Percentiles rank a stretch among this genome's conserved stretches.
These are phyloP conservation scores for Holothuria scabra DNA, from an alignment of 53 echinoderm and acorn worm species.

Conservation along the genomic window DNA sequence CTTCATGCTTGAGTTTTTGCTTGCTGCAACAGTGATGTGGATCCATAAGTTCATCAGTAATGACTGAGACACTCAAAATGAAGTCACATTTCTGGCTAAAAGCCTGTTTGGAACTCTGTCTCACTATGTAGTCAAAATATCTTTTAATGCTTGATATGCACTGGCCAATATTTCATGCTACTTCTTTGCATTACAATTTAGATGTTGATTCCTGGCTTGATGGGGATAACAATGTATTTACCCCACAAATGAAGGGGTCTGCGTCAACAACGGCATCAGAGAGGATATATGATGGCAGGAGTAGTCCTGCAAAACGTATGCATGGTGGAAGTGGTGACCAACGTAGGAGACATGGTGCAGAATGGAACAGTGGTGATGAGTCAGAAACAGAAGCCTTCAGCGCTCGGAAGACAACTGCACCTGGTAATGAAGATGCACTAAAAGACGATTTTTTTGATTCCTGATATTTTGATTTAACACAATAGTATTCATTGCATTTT, in stretches of 20 bases:
- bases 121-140: not conserved
- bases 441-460: slow-evolving; percentile 83
- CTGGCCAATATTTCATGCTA: not conserved
- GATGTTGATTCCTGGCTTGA: slow-evolving; percentile 93
- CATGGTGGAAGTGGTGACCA: slow-evolving; percentile 53
- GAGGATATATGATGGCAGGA: slow-evolving; percentile 91
- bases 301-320: slow-evolving; percentile 82
- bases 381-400: slow-evolving; percentile 51
- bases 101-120: too few species aligned
- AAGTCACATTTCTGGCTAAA: too few species aligned
- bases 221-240: slow-evolving; percentile 68
- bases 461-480: not conserved
- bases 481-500: not conserved
- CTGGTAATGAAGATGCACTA: not conserved
- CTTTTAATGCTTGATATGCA: not conserved
- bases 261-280: slow-evolving; percentile 92
- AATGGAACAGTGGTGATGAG: slow-evolving; percentile 58
- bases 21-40: too few species aligned
- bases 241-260: slow-evolving; percentile 61
- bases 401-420: slow-evolving; percentile 52
- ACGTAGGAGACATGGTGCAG: slow-evolving; percentile 52
- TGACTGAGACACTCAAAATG: too few species aligned
- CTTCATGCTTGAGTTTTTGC: too few species aligned
- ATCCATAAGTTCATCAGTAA: too few species aligned
- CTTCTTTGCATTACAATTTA: slow-evolving; percentile 6